Evolutionary conservation across 1,140 invertebrate genomes (phyloP), one percentile per base, ranked within the genome.

Genomic region (Cydia amplana): DNA sequence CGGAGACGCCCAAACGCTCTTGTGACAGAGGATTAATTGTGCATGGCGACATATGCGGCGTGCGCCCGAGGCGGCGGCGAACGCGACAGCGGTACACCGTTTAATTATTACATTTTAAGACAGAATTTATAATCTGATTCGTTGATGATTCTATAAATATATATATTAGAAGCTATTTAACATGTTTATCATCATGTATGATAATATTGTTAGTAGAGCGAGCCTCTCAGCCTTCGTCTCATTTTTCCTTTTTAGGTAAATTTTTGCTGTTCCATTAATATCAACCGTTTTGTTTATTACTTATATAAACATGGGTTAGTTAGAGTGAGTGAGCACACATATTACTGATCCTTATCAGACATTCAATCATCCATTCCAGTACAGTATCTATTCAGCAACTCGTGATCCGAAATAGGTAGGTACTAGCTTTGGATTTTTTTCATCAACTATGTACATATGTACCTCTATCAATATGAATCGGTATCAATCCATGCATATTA

Each of bases 21-120:
- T 93, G 91, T 91, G 91, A 93, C 90, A 91, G 88, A 82, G 89
- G 87, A 93, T 93, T 93, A 93, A 93, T 93, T 90, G 91, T 83
- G 88, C 89, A 87, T 90, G 87, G 89, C 86, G 89, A 91, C 91
- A 91, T 80, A 87, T 90, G 89, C 84, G 80, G 83, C 76, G 77
- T 72, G 81, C 67, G 78, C 79, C 74, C 75, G 65, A 78, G 72
- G 64, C 78, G 74, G 64, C 32, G 14, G 76, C 75, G 79, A 20
- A 55, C 73, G 23, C 60, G 46, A n/a, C 12, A 82, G 81, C 82
- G 81, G 73, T 4, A 9, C 77, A 51, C 76, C 70, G 72, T 25
- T 16, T 40, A 46, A 28, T 70, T 78, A 60, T 65, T 64, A 46
- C 46, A 73, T 74, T 36, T 74, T 55, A 5, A 55, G 51, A 55